A percentile compares a stretch with the other conserved stretches of the same genome.
phyloP scores from a whole-genome alignment of 2,888 invertebrate genomes.

The Vandiemenella viatica region DNA sequence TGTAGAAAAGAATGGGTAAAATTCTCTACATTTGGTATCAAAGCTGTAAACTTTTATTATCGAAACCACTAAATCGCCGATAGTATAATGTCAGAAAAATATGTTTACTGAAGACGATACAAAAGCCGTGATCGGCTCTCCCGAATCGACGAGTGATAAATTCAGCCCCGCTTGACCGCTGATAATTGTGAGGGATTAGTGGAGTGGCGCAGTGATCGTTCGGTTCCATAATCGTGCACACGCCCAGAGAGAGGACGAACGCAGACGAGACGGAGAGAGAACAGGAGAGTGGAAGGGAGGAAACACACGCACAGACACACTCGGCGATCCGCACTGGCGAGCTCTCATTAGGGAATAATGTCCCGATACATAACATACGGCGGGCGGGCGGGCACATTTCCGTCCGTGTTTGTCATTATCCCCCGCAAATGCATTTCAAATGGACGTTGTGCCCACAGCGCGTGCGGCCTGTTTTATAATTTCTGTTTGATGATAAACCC shows the following conservation, averaged over 20 bases:
- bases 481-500: constrained; percentile 4
- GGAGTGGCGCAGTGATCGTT: no score
- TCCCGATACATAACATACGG: constrained; percentile 1
- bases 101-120: no score
- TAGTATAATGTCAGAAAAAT: no score
- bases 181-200: constrained; percentile 9
- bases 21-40: no score
- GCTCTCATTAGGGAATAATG: constrained; percentile 4
- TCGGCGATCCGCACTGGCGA: not conserved
- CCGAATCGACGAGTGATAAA: no score
- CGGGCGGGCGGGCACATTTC: no score
- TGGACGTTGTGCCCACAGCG: not conserved
- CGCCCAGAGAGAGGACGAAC: not conserved
- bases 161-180: constrained; percentile 11
- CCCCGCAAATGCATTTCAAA: constrained; percentile 3
- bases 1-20: no score
- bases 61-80: no score
- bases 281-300: not conserved
- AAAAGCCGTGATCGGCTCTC: no score
- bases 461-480: not conserved
- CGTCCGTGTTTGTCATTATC: constrained; percentile 2
- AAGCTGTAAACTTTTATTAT: no score
- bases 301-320: not conserved
- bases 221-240: no score
- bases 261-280: not conserved